Percentiles rank a stretch among this genome's conserved stretches.
Conservation (phyloP, 1,140 invertebrate genomes). For the Sinella curviseta region DNA sequence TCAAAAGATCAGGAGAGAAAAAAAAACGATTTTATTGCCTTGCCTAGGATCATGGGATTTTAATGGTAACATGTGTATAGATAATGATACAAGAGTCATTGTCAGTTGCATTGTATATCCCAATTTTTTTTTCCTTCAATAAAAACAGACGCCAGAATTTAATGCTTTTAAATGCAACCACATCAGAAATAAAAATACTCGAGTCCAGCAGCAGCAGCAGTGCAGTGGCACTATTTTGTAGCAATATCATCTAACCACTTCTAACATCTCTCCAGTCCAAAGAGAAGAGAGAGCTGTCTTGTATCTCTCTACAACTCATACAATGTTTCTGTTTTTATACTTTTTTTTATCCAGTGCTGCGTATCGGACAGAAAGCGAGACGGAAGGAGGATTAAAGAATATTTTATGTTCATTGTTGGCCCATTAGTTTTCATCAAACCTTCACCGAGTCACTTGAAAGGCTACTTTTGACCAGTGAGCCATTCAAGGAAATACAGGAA, state of each 20-base stretch:
- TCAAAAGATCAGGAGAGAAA: background rate
- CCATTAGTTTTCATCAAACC: slow-evolving; percentile 24
- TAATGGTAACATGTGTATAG: slow-evolving; percentile 23
- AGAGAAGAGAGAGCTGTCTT: no score
- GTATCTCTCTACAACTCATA: background rate
- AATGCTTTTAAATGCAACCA: background rate
- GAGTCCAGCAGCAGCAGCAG: no score
- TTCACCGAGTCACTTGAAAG: background rate
- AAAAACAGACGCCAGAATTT: slow-evolving; percentile 12
- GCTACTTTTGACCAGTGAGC: background rate
- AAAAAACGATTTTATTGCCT: background rate
- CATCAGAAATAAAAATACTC: background rate
- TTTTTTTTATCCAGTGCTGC: background rate
- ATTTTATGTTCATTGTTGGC: slow-evolving; percentile 1
- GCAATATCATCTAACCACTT: background rate
- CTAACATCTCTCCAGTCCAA: no score
- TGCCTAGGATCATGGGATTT: slow-evolving; percentile 6
- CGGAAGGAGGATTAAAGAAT: background rate
- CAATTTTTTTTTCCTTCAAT: slow-evolving; percentile 2
- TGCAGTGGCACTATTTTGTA: background rate
- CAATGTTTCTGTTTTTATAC: background rate
- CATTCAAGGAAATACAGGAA: background rate
- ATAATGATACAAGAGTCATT: slow-evolving; percentile 24
- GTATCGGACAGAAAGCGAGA: background rate
- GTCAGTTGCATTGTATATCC: background rate